These are phyloP conservation scores for Bombus cullumanus DNA, from an alignment of 1,140 invertebrate genomes.

Conservation along the genomic window DNA sequence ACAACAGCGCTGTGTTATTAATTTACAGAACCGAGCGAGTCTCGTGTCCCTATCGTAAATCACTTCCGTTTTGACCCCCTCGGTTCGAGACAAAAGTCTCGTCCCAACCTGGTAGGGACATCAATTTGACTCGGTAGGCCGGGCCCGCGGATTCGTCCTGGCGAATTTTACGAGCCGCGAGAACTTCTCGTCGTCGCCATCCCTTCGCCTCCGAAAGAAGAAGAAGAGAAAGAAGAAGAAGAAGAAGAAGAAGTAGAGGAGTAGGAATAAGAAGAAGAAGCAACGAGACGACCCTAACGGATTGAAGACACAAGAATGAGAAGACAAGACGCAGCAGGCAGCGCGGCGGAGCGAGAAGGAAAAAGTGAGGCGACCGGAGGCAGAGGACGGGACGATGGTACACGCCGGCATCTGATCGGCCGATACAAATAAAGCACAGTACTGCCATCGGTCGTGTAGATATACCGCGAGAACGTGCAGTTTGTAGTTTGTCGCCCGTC, in stretches of 20 bases:
- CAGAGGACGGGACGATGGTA: neutral
- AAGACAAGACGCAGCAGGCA: slow-evolving; percentile 25
- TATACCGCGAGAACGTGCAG: slow-evolving; percentile 74
- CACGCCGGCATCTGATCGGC: slow-evolving; percentile 72
- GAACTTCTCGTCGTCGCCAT: neutral
- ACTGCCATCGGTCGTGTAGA: slow-evolving; percentile 66
- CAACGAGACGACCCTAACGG: slow-evolving; percentile 47
- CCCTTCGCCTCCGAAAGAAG: neutral
- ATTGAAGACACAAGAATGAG: slow-evolving; percentile 10
- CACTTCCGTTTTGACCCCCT: slow-evolving; percentile 11
- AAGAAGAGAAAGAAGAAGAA: neutral
- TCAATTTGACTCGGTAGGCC: slow-evolving; percentile 33
- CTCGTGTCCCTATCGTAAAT: slow-evolving; percentile 5
- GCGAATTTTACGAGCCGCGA: slow-evolving; percentile 38
- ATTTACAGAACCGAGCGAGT: neutral
- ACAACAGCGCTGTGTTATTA: neutral
- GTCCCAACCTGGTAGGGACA: neutral
- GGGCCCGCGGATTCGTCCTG: slow-evolving; percentile 13
- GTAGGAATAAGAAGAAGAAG: neutral
- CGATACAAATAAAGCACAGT: slow-evolving; percentile 79
- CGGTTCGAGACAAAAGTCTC: slow-evolving; percentile 8
- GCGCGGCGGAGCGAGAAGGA: neutral
- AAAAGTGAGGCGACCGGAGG: neutral
- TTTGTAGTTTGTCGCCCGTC: slow-evolving; percentile 79
- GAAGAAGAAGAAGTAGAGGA: neutral